A percentile compares a stretch with the other conserved stretches of the same genome.
These are phyloP conservation scores for Agrotis exclamationis DNA, from an alignment of 2,888 invertebrate species.

Conservation along the genomic window DNA sequence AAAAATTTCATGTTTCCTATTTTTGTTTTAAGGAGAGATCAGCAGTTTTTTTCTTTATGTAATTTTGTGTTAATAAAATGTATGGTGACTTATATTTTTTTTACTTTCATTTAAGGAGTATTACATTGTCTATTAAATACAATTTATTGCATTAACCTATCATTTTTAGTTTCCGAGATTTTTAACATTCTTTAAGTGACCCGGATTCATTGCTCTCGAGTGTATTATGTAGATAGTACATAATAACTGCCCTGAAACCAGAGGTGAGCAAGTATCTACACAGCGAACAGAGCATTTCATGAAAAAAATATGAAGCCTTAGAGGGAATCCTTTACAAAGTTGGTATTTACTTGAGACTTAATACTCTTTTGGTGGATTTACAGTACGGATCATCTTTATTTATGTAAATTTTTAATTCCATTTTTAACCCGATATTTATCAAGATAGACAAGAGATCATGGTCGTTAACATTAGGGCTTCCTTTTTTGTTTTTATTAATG, in stretches of 20 bases:
- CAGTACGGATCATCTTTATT: constrained; percentile 18
- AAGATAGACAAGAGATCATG: background rate
- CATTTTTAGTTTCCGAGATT: too few species aligned
- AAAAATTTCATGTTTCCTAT: too few species aligned
- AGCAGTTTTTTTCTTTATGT: too few species aligned
- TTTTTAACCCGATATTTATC: constrained; percentile 5
- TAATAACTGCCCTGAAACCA: constrained; percentile 4
- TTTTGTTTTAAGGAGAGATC: too few species aligned
- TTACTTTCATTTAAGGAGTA: too few species aligned
- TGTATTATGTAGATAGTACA: background rate
- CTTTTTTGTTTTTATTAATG: background rate
- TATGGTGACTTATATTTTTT: too few species aligned
- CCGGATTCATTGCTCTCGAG: too few species aligned
- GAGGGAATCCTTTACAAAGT: constrained; percentile 9
- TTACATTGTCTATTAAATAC: too few species aligned
- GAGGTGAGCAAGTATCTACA: background rate
- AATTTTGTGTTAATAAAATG: too few species aligned
- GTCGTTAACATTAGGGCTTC: background rate
- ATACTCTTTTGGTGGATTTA: constrained; percentile 15
- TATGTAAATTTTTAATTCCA: background rate
- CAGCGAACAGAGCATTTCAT: constrained; percentile 5
- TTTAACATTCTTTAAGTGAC: too few species aligned
- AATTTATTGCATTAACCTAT: too few species aligned
- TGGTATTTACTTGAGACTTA: constrained; percentile 7
- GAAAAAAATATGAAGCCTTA: constrained; percentile 1